Base-by-base conservation (phyloP, 1,140 invertebrate species). In the Linepithema humile region DNA sequence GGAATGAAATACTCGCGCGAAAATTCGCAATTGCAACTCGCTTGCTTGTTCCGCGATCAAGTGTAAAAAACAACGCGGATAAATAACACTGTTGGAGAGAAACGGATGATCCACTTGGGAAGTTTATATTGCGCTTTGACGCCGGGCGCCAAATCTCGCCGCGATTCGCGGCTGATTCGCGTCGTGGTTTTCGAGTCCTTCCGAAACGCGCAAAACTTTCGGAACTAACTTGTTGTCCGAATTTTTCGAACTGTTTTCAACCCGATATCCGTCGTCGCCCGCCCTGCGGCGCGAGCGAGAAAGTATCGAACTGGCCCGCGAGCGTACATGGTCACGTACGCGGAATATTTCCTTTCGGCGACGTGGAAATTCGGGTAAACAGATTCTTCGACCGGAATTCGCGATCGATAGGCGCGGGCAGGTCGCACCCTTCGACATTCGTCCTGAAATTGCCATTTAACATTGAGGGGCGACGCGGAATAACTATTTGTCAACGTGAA, bases 291-390 rank as follows among this genome's bases (percentile, higher is more conserved):
- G 29, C 29, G 38, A 77, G 38, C 59, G 40, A n/a, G n/a, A n/a
- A n/a, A 7, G 40, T 29, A 29, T n/a, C 57, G 23, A 40, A 38
- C 48, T 6, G 40, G 60, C 17, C 20, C 55, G 26, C 43, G 26
- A 45, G 40, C 59, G 59, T 45, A 80, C 48, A 26, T 26, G 55
- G 35, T 84, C 72, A 87, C 86, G 73, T 87, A 78, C 65, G 38
- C 72, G 72, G 72, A 78, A 84, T 87, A 87, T 87, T 87, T 87
- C 69, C 85, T 85, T 72, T 75, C 48, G 32, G n/a, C 62, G 59
- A 59, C 50, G 83, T 53, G 83, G 83, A 89, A 88, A 88, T 88
- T 88, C 84, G 83, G 60, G 78, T 89, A 89, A 89, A 89, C 87
- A 89, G 87, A 89, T 89, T 88, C 87, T 80, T 77, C 84, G 67